Conservation (phyloP, 2,113 vertebrate species). For the Nansenia antarctica region DNA sequence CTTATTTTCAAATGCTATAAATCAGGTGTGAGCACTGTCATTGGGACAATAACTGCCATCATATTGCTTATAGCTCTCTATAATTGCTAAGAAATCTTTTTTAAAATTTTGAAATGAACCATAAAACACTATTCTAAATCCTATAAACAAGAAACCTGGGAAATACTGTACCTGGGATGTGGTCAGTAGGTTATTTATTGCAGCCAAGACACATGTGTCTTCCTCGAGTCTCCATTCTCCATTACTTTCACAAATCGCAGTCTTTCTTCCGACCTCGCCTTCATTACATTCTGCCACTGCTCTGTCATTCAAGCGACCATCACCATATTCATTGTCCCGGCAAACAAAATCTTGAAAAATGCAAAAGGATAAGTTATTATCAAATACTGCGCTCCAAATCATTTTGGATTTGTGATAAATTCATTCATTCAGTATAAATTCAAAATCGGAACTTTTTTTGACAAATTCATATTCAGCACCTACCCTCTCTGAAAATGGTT, state of each 20-base stretch:
- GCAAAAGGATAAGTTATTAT: background rate
- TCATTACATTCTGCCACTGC: background rate
- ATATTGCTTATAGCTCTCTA: no score
- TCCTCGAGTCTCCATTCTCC: background rate
- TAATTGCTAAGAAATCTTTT: slow-evolving; percentile 8
- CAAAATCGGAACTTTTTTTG: no score
- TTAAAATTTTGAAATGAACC: no score
- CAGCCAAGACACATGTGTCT: slow-evolving; percentile 14
- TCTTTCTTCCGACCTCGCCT: background rate
- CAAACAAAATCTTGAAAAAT: slow-evolving; percentile 3
- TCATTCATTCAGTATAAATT: no score
- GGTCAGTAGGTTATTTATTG: slow-evolving; percentile 8
- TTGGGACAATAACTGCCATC: no score
- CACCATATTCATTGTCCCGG: background rate
- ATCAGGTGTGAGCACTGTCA: no score
- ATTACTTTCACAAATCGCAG: slow-evolving; percentile 5
- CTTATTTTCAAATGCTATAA: no score
- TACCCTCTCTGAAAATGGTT: slow-evolving; percentile 22
- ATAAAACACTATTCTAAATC: no score
- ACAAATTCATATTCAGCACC: slow-evolving; percentile 7
- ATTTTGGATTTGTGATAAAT: no score
- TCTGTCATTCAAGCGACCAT: background rate
- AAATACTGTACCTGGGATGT: slow-evolving; percentile 4
- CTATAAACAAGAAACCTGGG: background rate
- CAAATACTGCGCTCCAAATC: background rate